Percentiles rank a stretch among this genome's conserved stretches.
Conservation (phyloP, 2,797 vertebrate species). For the Sandelia bainsii region DNA sequence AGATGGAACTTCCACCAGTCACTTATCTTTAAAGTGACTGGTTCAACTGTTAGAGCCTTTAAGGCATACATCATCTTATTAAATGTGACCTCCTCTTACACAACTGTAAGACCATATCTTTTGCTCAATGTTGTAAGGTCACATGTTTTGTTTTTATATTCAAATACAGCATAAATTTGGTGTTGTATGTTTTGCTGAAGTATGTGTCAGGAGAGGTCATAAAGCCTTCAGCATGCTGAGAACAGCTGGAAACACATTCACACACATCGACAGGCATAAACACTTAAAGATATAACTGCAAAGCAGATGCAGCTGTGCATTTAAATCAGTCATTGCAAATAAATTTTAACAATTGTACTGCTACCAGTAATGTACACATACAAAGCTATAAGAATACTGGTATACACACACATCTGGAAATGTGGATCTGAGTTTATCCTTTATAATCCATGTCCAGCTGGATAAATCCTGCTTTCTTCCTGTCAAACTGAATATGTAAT, state of each 20-base stretch:
- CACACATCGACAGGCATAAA: constrained; percentile 35
- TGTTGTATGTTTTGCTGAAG: constrained; percentile 8
- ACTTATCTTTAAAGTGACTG: not conserved
- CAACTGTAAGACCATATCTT: not conserved
- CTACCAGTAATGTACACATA: constrained; percentile 50
- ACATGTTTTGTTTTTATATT: not conserved
- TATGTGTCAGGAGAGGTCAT: constrained; percentile 14
- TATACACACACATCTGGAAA: constrained; percentile 60
- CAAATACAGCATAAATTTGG: not conserved
- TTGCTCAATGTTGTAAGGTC: constrained; percentile 1
- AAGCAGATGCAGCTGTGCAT: constrained; percentile 38
- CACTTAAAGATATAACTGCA: constrained; percentile 14
- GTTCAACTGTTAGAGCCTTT: not conserved
- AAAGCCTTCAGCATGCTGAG: constrained; percentile 27
- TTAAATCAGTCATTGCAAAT: constrained; percentile 21
- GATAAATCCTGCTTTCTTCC: constrained; percentile 32
- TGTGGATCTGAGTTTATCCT: constrained; percentile 24
- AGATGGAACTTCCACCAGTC: not conserved
- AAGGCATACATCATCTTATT: constrained; percentile 3
- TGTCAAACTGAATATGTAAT: constrained; percentile 37
- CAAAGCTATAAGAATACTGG: constrained; percentile 26
- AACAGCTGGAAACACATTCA: constrained; percentile 52
- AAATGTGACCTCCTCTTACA: not conserved
- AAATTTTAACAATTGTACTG: constrained; percentile 23
- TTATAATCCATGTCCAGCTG: constrained; percentile 53